phyloP scores from a whole-genome alignment of 2,888 invertebrate species.

The Melitaea athalia region DNA sequence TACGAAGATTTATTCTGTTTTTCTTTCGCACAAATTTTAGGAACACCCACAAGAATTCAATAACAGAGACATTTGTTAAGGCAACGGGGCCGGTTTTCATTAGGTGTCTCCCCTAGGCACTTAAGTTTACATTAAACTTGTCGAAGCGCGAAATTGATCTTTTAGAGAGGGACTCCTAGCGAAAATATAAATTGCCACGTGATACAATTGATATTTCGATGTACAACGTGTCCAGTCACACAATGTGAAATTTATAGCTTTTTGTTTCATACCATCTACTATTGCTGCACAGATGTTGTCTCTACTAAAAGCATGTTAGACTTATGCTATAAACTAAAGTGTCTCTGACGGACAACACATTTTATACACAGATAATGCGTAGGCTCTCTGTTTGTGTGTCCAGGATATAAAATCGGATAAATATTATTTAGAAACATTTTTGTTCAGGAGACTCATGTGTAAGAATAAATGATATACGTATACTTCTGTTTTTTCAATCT shows the following conservation, averaged over 20 bases:
- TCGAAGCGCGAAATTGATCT: conserved; percentile 82
- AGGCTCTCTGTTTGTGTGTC: background rate
- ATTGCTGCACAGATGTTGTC: background rate
- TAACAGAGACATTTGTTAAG: conserved; percentile 74
- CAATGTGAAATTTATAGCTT: conserved; percentile 42
- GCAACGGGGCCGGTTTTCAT: conserved; percentile 69
- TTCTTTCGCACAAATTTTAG: conserved; percentile 46
- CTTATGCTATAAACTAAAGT: background rate
- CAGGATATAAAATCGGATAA: background rate
- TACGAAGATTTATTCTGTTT: conserved; percentile 28
- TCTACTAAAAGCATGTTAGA: conserved; percentile 1
- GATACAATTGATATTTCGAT: conserved; percentile 68
- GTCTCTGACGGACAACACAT: background rate
- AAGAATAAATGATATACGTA: background rate
- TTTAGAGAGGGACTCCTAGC: conserved; percentile 74
- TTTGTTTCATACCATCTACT: conserved; percentile 19
- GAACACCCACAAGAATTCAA: conserved; percentile 64
- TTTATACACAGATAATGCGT: background rate
- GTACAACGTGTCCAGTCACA: conserved; percentile 34
- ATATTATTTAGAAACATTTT: background rate
- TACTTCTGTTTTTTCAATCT: background rate
- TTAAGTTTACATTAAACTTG: conserved; percentile 80
- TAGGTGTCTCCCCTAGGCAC: conserved; percentile 71
- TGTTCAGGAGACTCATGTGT: background rate
- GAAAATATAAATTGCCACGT: conserved; percentile 75